Evolutionary conservation across 2,888 invertebrate genomes (phyloP).

Genomic region (Tyria jacobaeae): DNA sequence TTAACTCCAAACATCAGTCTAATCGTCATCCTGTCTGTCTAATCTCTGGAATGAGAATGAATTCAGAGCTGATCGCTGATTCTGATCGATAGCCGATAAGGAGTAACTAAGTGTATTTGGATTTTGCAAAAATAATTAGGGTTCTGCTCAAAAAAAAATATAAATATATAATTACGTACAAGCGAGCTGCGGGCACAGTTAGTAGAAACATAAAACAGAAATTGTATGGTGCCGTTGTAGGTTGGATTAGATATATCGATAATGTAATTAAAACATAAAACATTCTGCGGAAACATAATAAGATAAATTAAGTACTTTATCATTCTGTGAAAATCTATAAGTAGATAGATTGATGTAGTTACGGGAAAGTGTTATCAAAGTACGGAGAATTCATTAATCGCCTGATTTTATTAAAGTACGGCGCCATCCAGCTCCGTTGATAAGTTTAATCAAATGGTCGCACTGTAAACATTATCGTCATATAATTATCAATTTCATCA

Average conservation of each 20-base stretch:
- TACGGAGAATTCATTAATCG: constrained; percentile 40
- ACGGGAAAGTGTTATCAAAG: constrained; percentile 35
- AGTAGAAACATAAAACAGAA: background rate
- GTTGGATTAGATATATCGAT: background rate
- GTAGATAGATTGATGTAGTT: constrained; percentile 29
- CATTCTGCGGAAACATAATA: background rate
- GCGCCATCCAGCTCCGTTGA: constrained; percentile 42
- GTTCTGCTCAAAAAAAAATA: too few species aligned
- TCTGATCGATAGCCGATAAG: too few species aligned
- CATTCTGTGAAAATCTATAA: constrained; percentile 39
- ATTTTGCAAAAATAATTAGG: too few species aligned
- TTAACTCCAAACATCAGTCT: too few species aligned
- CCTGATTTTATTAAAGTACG: constrained; percentile 14
- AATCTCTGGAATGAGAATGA: too few species aligned
- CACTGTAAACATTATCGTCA: constrained; percentile 27
- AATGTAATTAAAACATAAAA: constrained; percentile 4
- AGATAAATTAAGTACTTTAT: constrained; percentile 18
- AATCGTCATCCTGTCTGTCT: too few species aligned
- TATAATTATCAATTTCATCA: constrained; percentile 17
- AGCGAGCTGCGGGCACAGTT: background rate
- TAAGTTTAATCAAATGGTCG: constrained; percentile 25
- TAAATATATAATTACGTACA: too few species aligned
- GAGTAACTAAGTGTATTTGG: too few species aligned
- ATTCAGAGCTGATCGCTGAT: too few species aligned
- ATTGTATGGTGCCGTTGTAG: too few species aligned